Conservation (phyloP, 2,113 vertebrate genomes). For the Cephalopterus ornatus region DNA sequence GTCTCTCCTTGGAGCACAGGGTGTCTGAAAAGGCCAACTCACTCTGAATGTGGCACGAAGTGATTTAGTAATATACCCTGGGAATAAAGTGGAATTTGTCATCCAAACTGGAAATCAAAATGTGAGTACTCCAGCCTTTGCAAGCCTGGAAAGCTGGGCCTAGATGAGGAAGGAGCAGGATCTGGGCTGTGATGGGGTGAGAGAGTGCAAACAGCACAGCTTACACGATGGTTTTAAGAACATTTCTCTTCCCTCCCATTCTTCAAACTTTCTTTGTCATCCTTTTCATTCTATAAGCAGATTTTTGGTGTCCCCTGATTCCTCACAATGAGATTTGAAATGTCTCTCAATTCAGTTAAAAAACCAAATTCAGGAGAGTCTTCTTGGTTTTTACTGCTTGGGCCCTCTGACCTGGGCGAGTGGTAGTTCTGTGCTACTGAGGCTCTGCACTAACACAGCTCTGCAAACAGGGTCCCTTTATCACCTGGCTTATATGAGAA, state of each 20-base stretch:
- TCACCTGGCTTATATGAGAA: background rate
- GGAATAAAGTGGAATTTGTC: background rate
- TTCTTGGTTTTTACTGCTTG: background rate
- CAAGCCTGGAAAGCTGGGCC: background rate
- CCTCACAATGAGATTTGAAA: background rate
- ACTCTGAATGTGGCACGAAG: background rate
- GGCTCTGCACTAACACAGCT: background rate
- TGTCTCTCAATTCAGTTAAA: background rate
- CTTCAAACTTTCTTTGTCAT: background rate
- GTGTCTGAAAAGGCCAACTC: slow-evolving; percentile 33
- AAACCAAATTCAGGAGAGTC: fast-evolving
- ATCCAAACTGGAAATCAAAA: background rate
- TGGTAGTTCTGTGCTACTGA: background rate
- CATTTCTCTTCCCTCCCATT: background rate
- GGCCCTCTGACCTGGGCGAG: background rate
- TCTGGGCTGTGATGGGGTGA: background rate
- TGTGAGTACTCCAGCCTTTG: background rate
- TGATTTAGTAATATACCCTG: background rate
- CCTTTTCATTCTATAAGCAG: background rate
- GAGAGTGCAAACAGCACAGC: background rate
- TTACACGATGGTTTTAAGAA: background rate
- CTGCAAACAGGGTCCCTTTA: background rate
- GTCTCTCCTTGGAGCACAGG: background rate
- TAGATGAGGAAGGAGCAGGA: background rate
- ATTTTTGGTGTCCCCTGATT: background rate